Conservation (phyloP, 2,113 vertebrate species). For the Carassius gibelio region DNA sequence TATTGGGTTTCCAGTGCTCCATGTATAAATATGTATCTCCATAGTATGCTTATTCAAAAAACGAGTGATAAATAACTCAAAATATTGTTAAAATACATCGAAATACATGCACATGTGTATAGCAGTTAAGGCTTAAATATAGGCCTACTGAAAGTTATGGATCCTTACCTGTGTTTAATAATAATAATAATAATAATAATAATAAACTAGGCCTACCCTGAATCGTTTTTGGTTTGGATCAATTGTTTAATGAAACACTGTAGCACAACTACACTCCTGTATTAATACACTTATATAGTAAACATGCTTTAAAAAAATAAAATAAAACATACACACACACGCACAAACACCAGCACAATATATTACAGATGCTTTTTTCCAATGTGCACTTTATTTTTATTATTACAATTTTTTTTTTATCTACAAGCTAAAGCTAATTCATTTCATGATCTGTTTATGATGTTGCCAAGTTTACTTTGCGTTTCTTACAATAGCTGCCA, state of each 20-base stretch:
- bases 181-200: too few relatives aligned
- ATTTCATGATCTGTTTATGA: conserved; percentile 24
- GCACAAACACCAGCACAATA: not conserved
- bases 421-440: not conserved
- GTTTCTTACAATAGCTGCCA: conserved; percentile 19
- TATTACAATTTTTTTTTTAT: too few relatives aligned
- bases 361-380: not conserved
- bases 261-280: not conserved
- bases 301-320: not conserved
- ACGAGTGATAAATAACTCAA: not conserved
- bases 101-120: not conserved
- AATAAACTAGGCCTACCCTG: not conserved
- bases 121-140: not conserved
- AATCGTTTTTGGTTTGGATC: not conserved
- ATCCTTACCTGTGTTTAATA: not conserved
- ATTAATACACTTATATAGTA: too few relatives aligned
- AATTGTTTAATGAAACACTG: not conserved
- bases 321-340: not conserved
- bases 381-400: not conserved
- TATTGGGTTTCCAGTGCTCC: not conserved
- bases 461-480: conserved; percentile 29
- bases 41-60: not conserved
- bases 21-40: not conserved
- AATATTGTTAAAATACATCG: not conserved
- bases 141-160: not conserved